These are phyloP conservation scores for Bufo gargarizans DNA, from an alignment of 2,113 vertebrate genomes.

Conservation along the genomic window DNA sequence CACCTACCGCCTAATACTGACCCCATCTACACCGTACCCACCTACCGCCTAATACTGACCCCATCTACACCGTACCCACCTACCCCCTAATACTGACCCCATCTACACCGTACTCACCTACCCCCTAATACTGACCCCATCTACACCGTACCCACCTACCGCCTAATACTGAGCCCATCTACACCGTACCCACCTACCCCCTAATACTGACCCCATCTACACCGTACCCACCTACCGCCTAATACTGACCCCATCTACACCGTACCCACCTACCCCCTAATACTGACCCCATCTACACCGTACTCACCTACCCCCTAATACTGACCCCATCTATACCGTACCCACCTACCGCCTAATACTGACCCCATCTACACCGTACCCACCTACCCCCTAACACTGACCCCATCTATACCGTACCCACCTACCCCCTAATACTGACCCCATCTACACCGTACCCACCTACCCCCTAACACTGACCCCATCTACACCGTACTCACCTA, in stretches of 20 bases:
- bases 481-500: too few species aligned
- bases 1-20: neutral
- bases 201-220: neutral
- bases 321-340: too few species aligned
- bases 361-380: too few species aligned
- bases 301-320: too few species aligned
- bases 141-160: neutral
- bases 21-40: neutral
- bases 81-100: too few species aligned
- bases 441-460: too few species aligned
- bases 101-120: too few species aligned
- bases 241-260: neutral
- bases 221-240: neutral
- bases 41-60: too few species aligned
- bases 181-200: too few species aligned
- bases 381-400: neutral
- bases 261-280: neutral
- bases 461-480: too few species aligned
- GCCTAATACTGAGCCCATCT: neutral
- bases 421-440: neutral
- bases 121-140: neutral
- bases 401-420: neutral
- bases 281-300: neutral
- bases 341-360: too few species aligned
- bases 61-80: too few species aligned